phyloP scores from a whole-genome alignment of 2,888 invertebrate species.

The Melinaea menophilus region DNA sequence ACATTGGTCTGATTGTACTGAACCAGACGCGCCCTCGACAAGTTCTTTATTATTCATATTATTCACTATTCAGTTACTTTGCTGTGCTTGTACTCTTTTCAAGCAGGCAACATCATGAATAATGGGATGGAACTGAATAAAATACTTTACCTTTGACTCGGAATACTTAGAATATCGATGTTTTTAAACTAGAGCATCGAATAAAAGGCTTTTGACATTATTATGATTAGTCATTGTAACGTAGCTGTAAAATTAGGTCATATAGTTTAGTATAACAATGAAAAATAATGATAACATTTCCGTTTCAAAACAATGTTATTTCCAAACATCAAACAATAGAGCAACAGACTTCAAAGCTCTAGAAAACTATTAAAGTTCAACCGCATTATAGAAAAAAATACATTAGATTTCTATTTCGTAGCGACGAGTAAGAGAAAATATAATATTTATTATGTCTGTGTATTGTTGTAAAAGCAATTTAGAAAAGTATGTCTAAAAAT shows the following conservation, averaged over 20 bases:
- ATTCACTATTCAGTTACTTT: constrained; percentile 7
- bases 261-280: not conserved
- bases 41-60: constrained; percentile 3
- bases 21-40: constrained; percentile 3
- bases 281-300: too few species aligned
- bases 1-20: constrained; percentile 1
- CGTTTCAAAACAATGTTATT: not conserved
- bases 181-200: not conserved
- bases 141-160: constrained; percentile 1
- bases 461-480: constrained; percentile 29
- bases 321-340: not conserved
- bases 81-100: constrained; percentile 5
- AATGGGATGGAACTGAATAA: constrained; percentile 3
- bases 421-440: not conserved
- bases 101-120: constrained; percentile 6
- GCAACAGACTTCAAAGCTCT: too few species aligned
- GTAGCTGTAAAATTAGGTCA: not conserved
- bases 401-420: too few species aligned
- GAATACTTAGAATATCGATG: not conserved
- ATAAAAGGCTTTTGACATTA: too few species aligned
- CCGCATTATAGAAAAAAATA: too few species aligned
- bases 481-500: constrained; percentile 35
- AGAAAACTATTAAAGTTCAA: too few species aligned
- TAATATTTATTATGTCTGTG: constrained; percentile 3
- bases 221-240: too few species aligned